These are phyloP conservation scores for Wasmannia auropunctata DNA, from an alignment of 1,140 invertebrate genomes.

Conservation along the genomic window DNA sequence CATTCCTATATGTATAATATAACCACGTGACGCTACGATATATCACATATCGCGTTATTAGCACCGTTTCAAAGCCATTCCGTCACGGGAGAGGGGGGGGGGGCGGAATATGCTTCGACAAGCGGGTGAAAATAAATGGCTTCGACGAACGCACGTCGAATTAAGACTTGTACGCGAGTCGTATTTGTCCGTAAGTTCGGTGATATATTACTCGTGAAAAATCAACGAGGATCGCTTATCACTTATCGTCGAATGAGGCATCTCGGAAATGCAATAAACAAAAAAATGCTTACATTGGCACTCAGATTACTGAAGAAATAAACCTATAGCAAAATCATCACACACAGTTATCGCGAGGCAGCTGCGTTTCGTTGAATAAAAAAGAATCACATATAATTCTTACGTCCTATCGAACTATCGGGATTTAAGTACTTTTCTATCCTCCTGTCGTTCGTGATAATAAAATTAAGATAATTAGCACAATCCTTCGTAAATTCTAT, in stretches of 20 bases:
- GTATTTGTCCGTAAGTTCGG: neutral
- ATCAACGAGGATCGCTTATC: constrained; percentile 33
- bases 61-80: constrained; percentile 72
- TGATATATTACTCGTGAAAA: constrained; percentile 29
- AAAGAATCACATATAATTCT: constrained; percentile 56
- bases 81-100: constrained; percentile 42
- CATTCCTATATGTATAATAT: constrained; percentile 47
- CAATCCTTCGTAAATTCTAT: constrained; percentile 21
- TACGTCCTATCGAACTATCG: constrained; percentile 40
- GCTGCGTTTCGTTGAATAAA: constrained; percentile 57
- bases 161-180: constrained; percentile 41
- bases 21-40: constrained; percentile 49
- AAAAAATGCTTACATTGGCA: constrained; percentile 71
- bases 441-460: neutral
- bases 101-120: constrained; percentile 59
- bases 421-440: constrained; percentile 63
- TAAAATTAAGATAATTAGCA: constrained; percentile 31
- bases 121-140: constrained; percentile 53
- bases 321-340: constrained; percentile 63
- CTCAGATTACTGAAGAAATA: constrained; percentile 66
- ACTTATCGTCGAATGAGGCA: constrained; percentile 52
- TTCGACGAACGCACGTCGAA: constrained; percentile 45
- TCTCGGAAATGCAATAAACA: constrained; percentile 43
- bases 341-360: constrained; percentile 65
- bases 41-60: constrained; percentile 68